Conservation (phyloP, 2,113 vertebrate genomes). For the Oryzias woworae region DNA sequence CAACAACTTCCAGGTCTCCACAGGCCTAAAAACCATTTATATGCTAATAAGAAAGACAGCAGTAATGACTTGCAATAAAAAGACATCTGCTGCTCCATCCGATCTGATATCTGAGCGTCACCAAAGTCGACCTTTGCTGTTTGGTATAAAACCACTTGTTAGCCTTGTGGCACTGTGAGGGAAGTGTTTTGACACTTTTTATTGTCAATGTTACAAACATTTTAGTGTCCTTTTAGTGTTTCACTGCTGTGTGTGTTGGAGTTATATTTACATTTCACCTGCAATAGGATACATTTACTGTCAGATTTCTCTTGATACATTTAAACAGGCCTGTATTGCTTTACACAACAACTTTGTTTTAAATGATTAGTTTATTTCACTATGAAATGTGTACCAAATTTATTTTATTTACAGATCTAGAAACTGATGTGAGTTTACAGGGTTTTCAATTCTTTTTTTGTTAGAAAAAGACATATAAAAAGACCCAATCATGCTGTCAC, state of each 20-base stretch:
- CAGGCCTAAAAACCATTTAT: slow-evolving; percentile 70
- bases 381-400: no score
- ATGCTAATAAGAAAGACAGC: slow-evolving; percentile 71
- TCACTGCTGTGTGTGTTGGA: slow-evolving; percentile 14
- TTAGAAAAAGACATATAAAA: background rate
- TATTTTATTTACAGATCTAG: no score
- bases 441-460: background rate
- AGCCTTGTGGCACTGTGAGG: slow-evolving; percentile 43
- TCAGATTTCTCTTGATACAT: background rate
- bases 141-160: slow-evolving; percentile 59
- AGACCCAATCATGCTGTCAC: no score
- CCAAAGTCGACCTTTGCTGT: slow-evolving; percentile 54
- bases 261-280: slow-evolving; percentile 1
- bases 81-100: slow-evolving; percentile 72
- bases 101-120: slow-evolving; percentile 61
- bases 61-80: slow-evolving; percentile 70
- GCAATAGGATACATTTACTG: no score
- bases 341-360: background rate
- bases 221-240: slow-evolving; percentile 12
- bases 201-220: slow-evolving; percentile 28
- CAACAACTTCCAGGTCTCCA: slow-evolving; percentile 68
- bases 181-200: slow-evolving; percentile 47
- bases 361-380: no score
- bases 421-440: no score
- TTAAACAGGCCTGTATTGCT: background rate